Evolutionary conservation across 1,140 invertebrate genomes (phyloP).

Genomic region (Pseudachorutes palmiensis): DNA sequence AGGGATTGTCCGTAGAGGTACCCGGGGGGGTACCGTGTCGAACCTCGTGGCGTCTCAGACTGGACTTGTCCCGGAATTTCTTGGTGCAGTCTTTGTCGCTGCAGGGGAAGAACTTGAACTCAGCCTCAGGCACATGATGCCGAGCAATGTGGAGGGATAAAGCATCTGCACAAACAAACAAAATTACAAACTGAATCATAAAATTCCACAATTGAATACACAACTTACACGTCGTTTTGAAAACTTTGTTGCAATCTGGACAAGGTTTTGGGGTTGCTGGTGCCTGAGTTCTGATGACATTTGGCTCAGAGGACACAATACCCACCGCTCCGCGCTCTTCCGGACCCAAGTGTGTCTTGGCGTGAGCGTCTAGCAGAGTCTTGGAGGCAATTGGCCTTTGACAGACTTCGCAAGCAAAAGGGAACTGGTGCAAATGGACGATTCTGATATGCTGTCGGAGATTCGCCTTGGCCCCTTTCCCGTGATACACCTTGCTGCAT

Average conservation of each 20-base stretch:
- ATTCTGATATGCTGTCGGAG: not conserved
- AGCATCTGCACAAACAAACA: not conserved
- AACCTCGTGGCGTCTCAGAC: not conserved
- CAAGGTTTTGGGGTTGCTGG: not conserved
- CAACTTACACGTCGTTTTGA: not conserved
- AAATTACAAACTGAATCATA: not conserved
- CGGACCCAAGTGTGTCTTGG: not conserved
- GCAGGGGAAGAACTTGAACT: not conserved
- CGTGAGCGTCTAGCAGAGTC: not conserved
- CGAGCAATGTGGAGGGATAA: not conserved
- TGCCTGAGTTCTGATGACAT: not conserved
- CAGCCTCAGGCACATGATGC: not conserved
- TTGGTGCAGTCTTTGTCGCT: not conserved
- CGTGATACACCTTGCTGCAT: not conserved
- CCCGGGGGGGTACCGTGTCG: not conserved
- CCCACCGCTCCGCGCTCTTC: not conserved
- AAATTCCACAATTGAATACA: not conserved
- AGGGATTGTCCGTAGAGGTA: not conserved
- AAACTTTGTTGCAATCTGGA: not conserved
- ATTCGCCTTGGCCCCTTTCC: not conserved
- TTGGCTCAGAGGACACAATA: not conserved
- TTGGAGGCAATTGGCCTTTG: not conserved
- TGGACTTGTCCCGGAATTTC: not conserved
- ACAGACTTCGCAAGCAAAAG: not conserved
- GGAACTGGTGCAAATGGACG: conserved; percentile 3